Base-by-base conservation (phyloP, 2,888 invertebrate genomes). In the Tenthredo notha region DNA sequence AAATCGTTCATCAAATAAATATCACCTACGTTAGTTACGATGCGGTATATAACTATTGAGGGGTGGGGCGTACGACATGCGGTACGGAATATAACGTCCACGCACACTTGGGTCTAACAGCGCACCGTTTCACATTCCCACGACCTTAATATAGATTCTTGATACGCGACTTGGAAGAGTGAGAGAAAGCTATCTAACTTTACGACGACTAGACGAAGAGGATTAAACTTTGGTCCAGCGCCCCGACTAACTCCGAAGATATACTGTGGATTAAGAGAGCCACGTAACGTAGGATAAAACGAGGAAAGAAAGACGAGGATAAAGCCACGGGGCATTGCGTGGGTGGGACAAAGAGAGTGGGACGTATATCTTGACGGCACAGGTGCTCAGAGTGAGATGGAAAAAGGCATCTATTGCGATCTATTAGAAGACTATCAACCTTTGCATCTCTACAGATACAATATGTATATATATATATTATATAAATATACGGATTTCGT, bases 141-240 rank as follows among this genome's bases (percentile, higher is more conserved):
- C 91, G 91, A 91, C 91, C 91, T 91, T 91, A 91, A 91, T 91
- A 91, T 91, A 91, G 91, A 91, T 91, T 90, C 88, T 89, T 91
- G 91, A 91, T 91, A 90, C 87, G 88, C 88, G 88, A 43, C 25
- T 21, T 29, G 10, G 37, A 5, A 10, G 82, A 65, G 82, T 21
- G 37, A 40, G 61, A 61, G 37, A 29, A 61, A 61, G 21, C 15
- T 15, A 78, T 25, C 29, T 77, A n/a, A 12, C 18, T 54, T 0
- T 50, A 33, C 54, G 2, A 0, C 50, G 50, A 54, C 25, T 77
- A 50, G 50, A 50, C 47, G n/a, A 50, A 43, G 74, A 40, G 29
- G 29, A 75, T 43, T 10, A 25, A 18, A 50, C 50, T 29, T 70
- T 70, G 70, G 70, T 70, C 70, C 70, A 40, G 37, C 33, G 37